Evolutionary conservation across 2,888 invertebrate species (phyloP).

Genomic region (Pyrochroa serraticornis): DNA sequence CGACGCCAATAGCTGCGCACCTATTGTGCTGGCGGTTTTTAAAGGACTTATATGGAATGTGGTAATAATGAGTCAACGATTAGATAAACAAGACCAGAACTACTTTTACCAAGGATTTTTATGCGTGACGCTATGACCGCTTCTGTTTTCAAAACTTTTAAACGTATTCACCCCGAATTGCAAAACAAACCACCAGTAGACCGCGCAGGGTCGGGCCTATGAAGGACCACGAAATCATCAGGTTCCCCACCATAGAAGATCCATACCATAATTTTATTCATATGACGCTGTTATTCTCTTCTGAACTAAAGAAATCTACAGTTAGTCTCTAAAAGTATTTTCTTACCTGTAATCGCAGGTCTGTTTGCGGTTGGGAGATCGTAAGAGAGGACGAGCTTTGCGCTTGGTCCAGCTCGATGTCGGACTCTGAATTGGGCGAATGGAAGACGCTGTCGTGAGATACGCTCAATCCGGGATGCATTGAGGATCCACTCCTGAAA

Average conservation of each 20-base stretch:
- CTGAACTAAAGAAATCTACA: neutral
- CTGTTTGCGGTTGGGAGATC: conserved; percentile 54
- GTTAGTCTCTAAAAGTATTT: too few relatives aligned
- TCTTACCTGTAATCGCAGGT: conserved; percentile 53
- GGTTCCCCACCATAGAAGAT: neutral
- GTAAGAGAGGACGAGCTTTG: conserved; percentile 58
- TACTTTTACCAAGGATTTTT: neutral
- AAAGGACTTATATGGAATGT: too few relatives aligned
- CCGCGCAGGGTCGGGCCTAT: too few relatives aligned
- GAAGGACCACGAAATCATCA: too few relatives aligned
- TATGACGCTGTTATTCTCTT: neutral
- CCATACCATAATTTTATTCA: neutral
- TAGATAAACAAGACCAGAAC: too few relatives aligned
- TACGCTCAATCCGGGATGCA: conserved; percentile 71
- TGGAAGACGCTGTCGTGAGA: conserved; percentile 93
- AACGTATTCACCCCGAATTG: too few relatives aligned
- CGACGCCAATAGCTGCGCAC: too few relatives aligned
- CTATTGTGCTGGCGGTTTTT: too few relatives aligned
- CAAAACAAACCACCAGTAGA: too few relatives aligned
- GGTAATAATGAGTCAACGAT: too few relatives aligned
- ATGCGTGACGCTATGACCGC: conserved; percentile 3
- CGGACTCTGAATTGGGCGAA: conserved; percentile 65
- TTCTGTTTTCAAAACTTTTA: neutral
- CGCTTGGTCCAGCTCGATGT: conserved; percentile 57
- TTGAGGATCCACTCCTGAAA: conserved; percentile 54